Evolutionary conservation across 2,888 invertebrate species (phyloP), one percentile per base, ranked within the genome.

Genomic region (Agrenia bidenticulata): DNA sequence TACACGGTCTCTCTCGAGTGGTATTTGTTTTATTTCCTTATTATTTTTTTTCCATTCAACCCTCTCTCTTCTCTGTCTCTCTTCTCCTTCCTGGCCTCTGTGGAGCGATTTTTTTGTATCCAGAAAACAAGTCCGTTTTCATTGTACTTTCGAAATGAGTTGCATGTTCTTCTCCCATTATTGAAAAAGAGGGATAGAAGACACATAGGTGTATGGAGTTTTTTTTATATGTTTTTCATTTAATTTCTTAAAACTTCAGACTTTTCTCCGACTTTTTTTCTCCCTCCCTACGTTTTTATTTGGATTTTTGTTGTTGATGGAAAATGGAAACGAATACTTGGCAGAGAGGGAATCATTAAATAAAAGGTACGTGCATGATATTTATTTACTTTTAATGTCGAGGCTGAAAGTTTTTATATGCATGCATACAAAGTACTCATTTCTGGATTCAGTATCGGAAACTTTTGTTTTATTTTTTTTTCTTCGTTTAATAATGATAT

Each of bases 1-100:
- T 32, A 32, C 32, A 45, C 15, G 27, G 21, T 32, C 54, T 39
- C n/a, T n/a, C n/a, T n/a, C n/a, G 24, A 41, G 39, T 56, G 13
- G 41, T n/a, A n/a, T 41, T 56, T 41, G 37, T 41, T 56, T 56
- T 41, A 56, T 56, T 56, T 39, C 56, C 56, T 39, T 56, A 17
- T 56, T 19, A 39, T 39, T 39, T 39, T 45, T 45, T 45, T 51
- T 17, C 9, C 9, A 51, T 23, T 17, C 13, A 51, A 51, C 21
- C 13, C 21, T 51, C 51, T 51, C 51, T 51, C 24, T 23, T 17
- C 39, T 39, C 39, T 7, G 15, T 15, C 15, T 11, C 7, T 39
- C 7, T 11, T 39, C 39, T 39, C 7, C 9, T 15, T 39, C 15
- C 15, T 39, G 39, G 39, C 39, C 7, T 39, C 15, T 39, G 15